Evolutionary conservation across 2,888 invertebrate genomes (phyloP), one percentile per base, ranked within the genome.

Genomic region (Sturmia bella): DNA sequence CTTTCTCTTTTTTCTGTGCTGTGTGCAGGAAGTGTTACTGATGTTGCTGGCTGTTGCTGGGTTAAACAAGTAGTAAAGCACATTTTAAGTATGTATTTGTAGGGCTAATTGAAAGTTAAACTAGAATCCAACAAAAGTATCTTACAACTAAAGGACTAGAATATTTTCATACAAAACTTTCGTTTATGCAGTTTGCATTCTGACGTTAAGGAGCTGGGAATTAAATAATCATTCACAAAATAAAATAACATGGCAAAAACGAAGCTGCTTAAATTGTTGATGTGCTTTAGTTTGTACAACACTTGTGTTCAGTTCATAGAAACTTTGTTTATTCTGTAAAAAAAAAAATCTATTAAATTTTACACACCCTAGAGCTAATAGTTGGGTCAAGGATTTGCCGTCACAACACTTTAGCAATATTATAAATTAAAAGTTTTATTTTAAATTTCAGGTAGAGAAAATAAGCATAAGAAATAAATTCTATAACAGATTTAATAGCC

Each of bases 331-430:
- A 57, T 59, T 12, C 21, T 59, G n/a, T 48, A 19, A 39, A 57
- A 57, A 56, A 27, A 27, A 19, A 12, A n/a, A 69, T 74, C 52
- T 77, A 70, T 77, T 77, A 69, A 70, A 74, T 64, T 72, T 43
- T 70, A 39, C 57, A 77, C 43, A 73, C 69, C 77, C 77, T 45
- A 11, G 15, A 74, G 77, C 74, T 77, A 78, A 82, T 78, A 32
- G 32, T 32, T 32, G 27, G 81, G 81, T 82, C 81, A 82, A 82
- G 81, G 77, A 81, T 81, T 77, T 77, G 21, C n/a, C 45, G 54
- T 24, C 24, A 68, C 6, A 73, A 56, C 32, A 39, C 12, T 68
- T 70, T 70, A 19, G 24, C 17, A 66, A 77, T 70, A 70, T 54
- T 77, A 57, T 68, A 50, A 48, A 63, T 48, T 32, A 68, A 64